phyloP scores from a whole-genome alignment of 1,140 invertebrate species.

The Caenorhabditis elegans region DNA sequence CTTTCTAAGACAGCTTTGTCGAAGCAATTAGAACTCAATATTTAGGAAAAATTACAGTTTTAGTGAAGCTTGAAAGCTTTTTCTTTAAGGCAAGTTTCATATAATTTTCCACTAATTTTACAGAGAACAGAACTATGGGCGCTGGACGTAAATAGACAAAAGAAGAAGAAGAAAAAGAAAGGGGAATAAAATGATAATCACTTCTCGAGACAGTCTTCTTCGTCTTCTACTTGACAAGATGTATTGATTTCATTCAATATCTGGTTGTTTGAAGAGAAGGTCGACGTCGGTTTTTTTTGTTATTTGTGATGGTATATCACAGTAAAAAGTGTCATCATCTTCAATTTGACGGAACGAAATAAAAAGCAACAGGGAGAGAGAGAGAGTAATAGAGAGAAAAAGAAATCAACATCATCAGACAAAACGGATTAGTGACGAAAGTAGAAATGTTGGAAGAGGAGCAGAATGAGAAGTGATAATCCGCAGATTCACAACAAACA shows the following conservation, averaged over 20 bases:
- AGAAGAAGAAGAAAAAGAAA: background rate
- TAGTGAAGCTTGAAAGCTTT: too few species aligned
- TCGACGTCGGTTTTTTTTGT: slow-evolving; percentile 3
- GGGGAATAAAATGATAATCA: background rate
- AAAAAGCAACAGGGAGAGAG: background rate
- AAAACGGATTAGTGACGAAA: slow-evolving; percentile 26
- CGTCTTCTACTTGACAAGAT: too few species aligned
- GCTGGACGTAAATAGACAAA: background rate
- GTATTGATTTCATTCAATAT: background rate
- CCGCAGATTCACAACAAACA: too few species aligned
- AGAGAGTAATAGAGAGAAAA: background rate
- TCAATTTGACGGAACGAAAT: slow-evolving; percentile 2
- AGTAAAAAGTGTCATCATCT: slow-evolving; percentile 7
- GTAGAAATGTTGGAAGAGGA: background rate
- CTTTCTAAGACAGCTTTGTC: too few species aligned
- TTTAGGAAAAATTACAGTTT: too few species aligned
- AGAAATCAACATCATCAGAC: slow-evolving; percentile 1
- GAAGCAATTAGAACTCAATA: too few species aligned
- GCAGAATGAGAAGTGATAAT: background rate
- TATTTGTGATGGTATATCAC: too few species aligned
- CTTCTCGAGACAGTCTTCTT: background rate
- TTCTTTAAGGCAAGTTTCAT: too few species aligned
- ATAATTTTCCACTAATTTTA: too few species aligned
- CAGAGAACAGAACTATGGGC: background rate
- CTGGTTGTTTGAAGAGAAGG: background rate